phyloP scores from a whole-genome alignment of 2,113 vertebrate species.

The Laticauda laticaudata region DNA sequence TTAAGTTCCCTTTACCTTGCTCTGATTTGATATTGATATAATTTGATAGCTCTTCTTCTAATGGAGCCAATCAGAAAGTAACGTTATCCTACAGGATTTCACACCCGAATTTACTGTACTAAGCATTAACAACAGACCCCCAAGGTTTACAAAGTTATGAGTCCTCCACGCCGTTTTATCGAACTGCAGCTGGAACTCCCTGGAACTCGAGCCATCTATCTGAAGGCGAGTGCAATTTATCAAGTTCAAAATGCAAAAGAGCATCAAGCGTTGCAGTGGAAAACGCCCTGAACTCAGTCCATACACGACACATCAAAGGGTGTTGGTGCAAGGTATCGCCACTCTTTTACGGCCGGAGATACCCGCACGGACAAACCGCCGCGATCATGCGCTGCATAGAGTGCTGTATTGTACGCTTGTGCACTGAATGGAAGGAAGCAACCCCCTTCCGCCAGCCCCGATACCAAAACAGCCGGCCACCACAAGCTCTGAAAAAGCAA shows the following conservation, averaged over 20 bases:
- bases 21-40: not conserved
- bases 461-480: not conserved
- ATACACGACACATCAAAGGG: not conserved
- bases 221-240: not conserved
- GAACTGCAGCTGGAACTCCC: not conserved
- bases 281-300: not conserved
- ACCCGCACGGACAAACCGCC: too few species aligned
- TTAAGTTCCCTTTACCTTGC: not conserved
- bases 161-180: not conserved
- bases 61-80: rapidly evolving
- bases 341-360: not conserved
- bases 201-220: not conserved
- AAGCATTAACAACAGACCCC: not conserved
- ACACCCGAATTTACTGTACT: not conserved
- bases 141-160: conserved; percentile 24
- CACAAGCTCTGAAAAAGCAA: rapidly evolving
- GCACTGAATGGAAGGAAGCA: not conserved
- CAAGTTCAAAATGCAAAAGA: not conserved
- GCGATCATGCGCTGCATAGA: not conserved
- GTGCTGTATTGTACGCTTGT: not conserved
- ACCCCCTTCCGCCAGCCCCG: not conserved
- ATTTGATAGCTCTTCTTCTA: too few species aligned
- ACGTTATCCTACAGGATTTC: not conserved
- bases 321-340: conserved; percentile 16
- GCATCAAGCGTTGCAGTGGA: not conserved